A percentile compares a stretch with the other conserved stretches of the same genome.
Conservation (phyloP, 2,113 vertebrate genomes). For the Pteropus alecto region DNA sequence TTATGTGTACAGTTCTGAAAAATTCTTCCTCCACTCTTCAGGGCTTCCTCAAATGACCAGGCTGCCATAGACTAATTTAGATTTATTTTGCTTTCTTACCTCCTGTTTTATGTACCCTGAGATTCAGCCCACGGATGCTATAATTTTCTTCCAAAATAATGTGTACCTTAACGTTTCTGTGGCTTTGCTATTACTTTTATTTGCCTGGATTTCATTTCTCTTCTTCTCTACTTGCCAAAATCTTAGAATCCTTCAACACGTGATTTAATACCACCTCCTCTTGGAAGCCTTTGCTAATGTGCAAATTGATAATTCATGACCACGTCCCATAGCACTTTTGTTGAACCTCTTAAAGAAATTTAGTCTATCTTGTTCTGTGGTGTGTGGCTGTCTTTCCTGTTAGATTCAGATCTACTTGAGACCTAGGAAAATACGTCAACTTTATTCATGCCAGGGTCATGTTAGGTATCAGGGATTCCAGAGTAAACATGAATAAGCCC, state of each 20-base stretch:
- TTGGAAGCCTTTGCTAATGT: neutral
- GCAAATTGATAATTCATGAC: neutral
- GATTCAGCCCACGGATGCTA: neutral
- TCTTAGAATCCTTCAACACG: neutral
- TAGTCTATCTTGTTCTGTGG: neutral
- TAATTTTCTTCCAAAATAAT: neutral
- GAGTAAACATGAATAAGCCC: neutral
- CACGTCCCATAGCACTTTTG: neutral
- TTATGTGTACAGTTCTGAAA: conserved; percentile 40
- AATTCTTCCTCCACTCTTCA: neutral
- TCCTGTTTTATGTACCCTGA: neutral
- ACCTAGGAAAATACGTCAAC: neutral
- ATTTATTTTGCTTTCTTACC: neutral
- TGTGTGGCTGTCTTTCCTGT: neutral
- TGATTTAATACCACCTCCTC: neutral
- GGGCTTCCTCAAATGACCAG: neutral
- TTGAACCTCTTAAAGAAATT: neutral
- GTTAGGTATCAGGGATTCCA: neutral
- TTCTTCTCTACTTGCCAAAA: neutral
- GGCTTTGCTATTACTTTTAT: neutral
- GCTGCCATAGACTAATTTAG: neutral
- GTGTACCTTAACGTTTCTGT: neutral
- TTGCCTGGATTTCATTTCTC: neutral
- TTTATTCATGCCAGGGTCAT: neutral
- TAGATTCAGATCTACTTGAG: neutral